Conservation (phyloP, 2,797 vertebrate genomes). For the Acanthornis magna region DNA sequence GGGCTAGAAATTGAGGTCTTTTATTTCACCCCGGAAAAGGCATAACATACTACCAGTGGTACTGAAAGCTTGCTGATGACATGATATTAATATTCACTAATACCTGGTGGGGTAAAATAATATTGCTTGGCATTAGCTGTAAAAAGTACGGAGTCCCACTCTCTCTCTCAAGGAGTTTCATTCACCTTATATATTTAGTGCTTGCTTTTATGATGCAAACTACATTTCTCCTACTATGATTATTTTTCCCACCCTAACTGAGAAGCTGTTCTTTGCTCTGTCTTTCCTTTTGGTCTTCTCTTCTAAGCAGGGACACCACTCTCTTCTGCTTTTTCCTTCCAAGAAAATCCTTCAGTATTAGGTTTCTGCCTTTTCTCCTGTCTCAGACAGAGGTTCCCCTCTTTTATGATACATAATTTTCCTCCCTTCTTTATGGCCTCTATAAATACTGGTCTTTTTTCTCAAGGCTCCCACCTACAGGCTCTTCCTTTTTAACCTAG, state of each 20-base stretch:
- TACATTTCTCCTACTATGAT: not conserved
- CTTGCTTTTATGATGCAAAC: not conserved
- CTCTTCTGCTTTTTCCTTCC: not conserved
- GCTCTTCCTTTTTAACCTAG: not conserved
- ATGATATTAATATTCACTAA: conserved; percentile 34
- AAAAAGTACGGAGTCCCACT: not conserved
- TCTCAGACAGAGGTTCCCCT: not conserved
- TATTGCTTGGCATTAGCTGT: not conserved
- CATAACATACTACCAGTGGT: not conserved
- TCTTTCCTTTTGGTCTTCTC: not conserved
- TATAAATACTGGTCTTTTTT: not conserved
- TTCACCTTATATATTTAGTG: not conserved
- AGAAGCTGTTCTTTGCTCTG: not conserved
- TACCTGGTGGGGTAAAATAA: not conserved
- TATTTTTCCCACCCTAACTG: not conserved
- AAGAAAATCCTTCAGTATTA: not conserved
- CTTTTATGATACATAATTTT: not conserved
- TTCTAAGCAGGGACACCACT: not conserved
- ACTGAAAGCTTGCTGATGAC: not conserved
- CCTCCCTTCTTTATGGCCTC: not conserved
- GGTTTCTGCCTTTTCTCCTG: not conserved
- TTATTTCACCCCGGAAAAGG: conserved; percentile 13
- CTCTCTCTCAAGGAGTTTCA: not conserved
- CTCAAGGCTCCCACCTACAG: not conserved
- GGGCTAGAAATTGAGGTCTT: not conserved